Conservation (phyloP, 30 jellyfish, hydroid and myxozoan species). For the Pseudorhiza aurosa region DNA sequence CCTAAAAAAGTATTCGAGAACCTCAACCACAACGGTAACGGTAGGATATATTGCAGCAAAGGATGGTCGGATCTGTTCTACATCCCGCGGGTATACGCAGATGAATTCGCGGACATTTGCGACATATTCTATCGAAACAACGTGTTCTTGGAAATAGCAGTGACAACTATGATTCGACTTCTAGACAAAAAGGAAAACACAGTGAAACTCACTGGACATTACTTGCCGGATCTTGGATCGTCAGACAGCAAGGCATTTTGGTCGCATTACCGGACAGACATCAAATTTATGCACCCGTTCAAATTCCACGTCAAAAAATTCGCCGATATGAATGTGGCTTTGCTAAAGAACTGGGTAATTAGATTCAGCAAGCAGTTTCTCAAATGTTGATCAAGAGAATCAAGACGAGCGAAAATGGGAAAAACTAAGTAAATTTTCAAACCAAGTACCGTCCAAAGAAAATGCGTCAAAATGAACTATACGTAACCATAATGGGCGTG, state of each 20-base stretch:
- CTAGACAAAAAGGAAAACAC: constrained; percentile 67
- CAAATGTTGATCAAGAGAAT: constrained; percentile 13
- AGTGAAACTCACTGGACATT: constrained; percentile 71
- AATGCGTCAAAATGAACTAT: too few species aligned
- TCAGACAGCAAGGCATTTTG: constrained; percentile 76
- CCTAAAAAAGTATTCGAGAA: constrained; percentile 13
- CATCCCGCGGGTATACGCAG: constrained; percentile 76
- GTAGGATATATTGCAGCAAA: constrained; percentile 68
- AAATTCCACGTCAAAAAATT: constrained; percentile 64
- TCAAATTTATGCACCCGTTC: constrained; percentile 84
- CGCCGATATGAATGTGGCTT: constrained; percentile 66
- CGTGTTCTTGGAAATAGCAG: constrained; percentile 89
- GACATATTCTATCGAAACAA: constrained; percentile 56
- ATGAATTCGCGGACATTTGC: constrained; percentile 64
- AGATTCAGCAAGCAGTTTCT: constrained; percentile 23
- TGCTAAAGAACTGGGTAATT: constrained; percentile 70
- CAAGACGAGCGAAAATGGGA: too few species aligned
- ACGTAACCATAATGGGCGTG: too few species aligned
- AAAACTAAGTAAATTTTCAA: too few species aligned
- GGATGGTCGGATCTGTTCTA: constrained; percentile 95
- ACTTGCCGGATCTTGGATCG: constrained; percentile 78
- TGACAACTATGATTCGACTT: constrained; percentile 71
- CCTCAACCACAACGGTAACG: constrained; percentile 65
- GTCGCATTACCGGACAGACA: constrained; percentile 69
- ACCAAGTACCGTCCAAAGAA: too few species aligned